Conservation (phyloP, 2,797 vertebrate species). For the Uromys caudimaculatus region DNA sequence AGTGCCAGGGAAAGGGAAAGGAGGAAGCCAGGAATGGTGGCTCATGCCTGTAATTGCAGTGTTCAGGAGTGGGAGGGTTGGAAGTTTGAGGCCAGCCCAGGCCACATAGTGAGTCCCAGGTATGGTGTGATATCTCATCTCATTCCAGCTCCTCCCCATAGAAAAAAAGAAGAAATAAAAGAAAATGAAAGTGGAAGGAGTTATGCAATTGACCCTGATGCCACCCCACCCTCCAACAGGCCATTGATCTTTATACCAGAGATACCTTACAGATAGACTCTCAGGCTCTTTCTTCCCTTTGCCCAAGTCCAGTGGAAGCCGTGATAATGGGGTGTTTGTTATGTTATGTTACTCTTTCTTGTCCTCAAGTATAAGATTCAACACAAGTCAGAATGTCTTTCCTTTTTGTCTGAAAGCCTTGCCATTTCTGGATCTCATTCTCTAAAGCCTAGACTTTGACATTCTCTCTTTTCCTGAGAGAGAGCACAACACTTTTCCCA, state of each 20-base stretch:
- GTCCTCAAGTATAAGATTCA: background rate
- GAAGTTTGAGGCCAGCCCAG: background rate
- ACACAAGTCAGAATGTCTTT: conserved; percentile 36
- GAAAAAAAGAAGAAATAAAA: background rate
- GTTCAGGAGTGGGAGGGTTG: background rate
- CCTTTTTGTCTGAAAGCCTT: conserved; percentile 44
- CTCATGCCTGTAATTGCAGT: background rate
- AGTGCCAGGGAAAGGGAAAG: background rate
- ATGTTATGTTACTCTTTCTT: background rate
- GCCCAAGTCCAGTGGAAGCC: background rate
- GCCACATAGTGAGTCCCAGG: background rate
- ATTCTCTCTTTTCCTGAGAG: conserved; percentile 22
- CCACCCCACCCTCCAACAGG: background rate
- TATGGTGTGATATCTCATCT: background rate
- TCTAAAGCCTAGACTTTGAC: background rate
- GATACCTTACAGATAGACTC: background rate
- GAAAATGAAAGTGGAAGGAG: background rate
- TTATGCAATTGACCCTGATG: background rate
- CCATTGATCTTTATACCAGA: conserved; percentile 39
- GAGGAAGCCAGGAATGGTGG: background rate
- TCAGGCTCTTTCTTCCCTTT: conserved; percentile 23
- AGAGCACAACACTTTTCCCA: conserved; percentile 31
- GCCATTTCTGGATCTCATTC: conserved; percentile 39
- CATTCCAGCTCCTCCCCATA: background rate
- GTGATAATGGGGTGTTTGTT: background rate